Percentiles rank a stretch among this genome's conserved stretches.
Conservation (phyloP, 2,797 vertebrate species). For the Acestrorhynchus altus region DNA sequence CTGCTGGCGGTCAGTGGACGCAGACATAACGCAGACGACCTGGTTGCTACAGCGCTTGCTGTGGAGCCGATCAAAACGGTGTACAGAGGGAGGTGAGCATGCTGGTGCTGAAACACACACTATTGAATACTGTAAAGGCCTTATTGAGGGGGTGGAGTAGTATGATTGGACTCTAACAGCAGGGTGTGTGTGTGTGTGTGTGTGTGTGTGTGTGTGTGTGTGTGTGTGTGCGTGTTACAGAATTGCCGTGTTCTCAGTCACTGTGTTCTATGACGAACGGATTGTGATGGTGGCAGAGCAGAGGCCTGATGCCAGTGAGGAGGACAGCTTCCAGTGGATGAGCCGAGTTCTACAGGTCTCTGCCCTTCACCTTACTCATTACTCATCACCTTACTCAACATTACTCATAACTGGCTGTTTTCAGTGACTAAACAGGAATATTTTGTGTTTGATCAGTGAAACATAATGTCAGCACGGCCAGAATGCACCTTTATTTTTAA, state of each 20-base stretch:
- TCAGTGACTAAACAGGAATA: too few relatives aligned
- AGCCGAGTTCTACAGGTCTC: slow-evolving; percentile 93
- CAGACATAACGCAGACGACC: slow-evolving; percentile 94
- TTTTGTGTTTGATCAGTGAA: too few relatives aligned
- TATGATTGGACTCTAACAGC: slow-evolving; percentile 11
- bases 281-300: slow-evolving; percentile 97
- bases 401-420: too few relatives aligned
- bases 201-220: too few relatives aligned
- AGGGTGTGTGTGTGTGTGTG: not conserved
- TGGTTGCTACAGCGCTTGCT: slow-evolving; percentile 93
- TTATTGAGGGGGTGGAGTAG: not conserved
- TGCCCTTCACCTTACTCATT: too few relatives aligned
- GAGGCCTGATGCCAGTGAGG: slow-evolving; percentile 93
- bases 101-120: not conserved
- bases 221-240: slow-evolving; percentile 66
- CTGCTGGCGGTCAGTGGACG: slow-evolving; percentile 90
- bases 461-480: too few relatives aligned
- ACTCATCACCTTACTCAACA: too few relatives aligned
- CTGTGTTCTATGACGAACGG: slow-evolving; percentile 96
- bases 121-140: not conserved
- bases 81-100: slow-evolving; percentile 92
- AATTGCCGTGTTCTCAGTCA: slow-evolving; percentile 96
- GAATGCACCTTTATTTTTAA: too few relatives aligned
- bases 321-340: slow-evolving; percentile 99
- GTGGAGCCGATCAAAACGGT: slow-evolving; percentile 97